These are phyloP conservation scores for Drosophila lacertosa DNA, from an alignment of 1,140 invertebrate species.

Conservation along the genomic window DNA sequence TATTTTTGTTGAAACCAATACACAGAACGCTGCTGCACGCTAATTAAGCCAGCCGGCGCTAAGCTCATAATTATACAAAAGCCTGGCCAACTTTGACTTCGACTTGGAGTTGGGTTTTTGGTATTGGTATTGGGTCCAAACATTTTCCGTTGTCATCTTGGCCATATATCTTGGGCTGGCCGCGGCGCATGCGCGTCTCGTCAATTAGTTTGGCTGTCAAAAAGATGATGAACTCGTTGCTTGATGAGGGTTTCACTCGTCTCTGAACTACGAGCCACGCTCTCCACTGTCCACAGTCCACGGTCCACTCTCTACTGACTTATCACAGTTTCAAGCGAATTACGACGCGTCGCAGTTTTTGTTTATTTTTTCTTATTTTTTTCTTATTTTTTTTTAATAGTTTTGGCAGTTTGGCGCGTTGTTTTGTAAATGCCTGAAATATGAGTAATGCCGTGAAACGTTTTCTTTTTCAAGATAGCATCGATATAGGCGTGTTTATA, in stretches of 20 bases:
- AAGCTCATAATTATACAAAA: constrained; percentile 82
- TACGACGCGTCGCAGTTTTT: constrained; percentile 63
- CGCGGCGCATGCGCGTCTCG: constrained; percentile 77
- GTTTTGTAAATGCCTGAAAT: constrained; percentile 74
- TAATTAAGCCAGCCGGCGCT: constrained; percentile 79
- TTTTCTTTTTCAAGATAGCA: constrained; percentile 59
- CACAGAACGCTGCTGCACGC: constrained; percentile 55
- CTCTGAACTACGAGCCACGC: constrained; percentile 20
- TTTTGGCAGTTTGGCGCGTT: constrained; percentile 67
- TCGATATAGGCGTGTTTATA: constrained; percentile 66
- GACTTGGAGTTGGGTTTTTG: constrained; percentile 6
- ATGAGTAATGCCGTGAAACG: constrained; percentile 56
- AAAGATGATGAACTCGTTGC: constrained; percentile 84
- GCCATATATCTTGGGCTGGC: constrained; percentile 77
- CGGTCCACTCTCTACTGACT: constrained; percentile 71
- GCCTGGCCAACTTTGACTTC: constrained; percentile 19
- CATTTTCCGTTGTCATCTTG: constrained; percentile 74
- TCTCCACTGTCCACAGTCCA: constrained; percentile 4
- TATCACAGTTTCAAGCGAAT: constrained; percentile 82
- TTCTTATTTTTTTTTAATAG: constrained; percentile 58
- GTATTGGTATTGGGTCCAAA: constrained; percentile 9
- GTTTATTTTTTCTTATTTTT: not conserved
- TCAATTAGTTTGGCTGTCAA: constrained; percentile 84
- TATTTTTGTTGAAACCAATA: constrained; percentile 80
- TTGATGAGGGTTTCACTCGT: constrained; percentile 79